Conservation (phyloP, 2,797 vertebrate species). For the Lemur catta region DNA sequence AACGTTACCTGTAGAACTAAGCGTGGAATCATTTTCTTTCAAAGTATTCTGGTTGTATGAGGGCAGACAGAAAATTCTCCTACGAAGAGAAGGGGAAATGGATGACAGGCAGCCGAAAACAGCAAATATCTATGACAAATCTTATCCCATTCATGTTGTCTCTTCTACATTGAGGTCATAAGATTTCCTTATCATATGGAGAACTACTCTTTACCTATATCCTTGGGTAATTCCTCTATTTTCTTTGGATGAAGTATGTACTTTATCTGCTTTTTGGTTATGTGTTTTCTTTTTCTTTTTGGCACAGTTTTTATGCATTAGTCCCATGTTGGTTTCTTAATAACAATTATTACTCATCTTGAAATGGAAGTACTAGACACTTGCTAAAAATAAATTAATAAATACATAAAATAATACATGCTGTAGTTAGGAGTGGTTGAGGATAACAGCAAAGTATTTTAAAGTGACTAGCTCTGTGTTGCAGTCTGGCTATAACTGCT, state of each 20-base stretch:
- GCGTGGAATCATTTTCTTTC: background rate
- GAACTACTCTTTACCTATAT: background rate
- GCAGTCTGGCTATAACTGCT: background rate
- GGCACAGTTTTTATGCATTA: background rate
- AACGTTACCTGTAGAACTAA: background rate
- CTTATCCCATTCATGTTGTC: background rate
- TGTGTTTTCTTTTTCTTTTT: background rate
- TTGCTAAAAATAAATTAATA: background rate
- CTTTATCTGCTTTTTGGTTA: background rate
- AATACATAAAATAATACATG: background rate
- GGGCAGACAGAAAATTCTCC: background rate
- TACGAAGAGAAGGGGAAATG: background rate
- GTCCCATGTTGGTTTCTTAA: background rate
- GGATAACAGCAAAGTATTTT: background rate
- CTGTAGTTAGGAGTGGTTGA: background rate
- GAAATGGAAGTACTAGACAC: background rate
- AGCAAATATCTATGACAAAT: background rate
- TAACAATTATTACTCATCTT: background rate
- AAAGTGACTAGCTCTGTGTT: background rate
- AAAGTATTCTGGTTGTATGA: background rate
- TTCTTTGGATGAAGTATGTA: background rate
- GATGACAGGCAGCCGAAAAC: background rate
- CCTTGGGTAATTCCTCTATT: background rate
- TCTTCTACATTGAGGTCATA: background rate
- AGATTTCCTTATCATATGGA: background rate